Evolutionary conservation across 1,140 invertebrate genomes (phyloP), one percentile per base, ranked within the genome.

Genomic region (Plectus sambesii): DNA sequence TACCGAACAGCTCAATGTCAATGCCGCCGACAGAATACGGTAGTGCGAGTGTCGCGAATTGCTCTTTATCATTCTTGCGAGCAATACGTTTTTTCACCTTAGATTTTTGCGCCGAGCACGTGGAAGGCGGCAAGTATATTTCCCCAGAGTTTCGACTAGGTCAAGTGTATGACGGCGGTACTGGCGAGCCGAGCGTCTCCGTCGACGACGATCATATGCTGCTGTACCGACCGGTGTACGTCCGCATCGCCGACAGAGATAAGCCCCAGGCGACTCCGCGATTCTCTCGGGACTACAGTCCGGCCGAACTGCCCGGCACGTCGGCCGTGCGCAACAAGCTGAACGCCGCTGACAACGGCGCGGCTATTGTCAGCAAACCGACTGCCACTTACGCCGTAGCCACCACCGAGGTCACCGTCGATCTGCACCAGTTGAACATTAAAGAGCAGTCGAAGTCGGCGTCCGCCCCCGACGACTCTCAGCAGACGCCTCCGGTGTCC

Each of bases 81-180:
- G 25, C 12, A 1, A 1, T 22, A 38, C 17, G 1, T 6, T 45
- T 0, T 45, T 12, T 41, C 35, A 6, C 49, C 42, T 36, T 27
- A 61, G 58, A 69, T 29, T 63, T 61, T 24, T 66, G 62, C 44
- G 50, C 53, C 8, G 43, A 66, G 46, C 78, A 82, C 56, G 81
- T 84, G 0, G 83, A 84, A 71, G 84, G 82, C 15, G 83, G 83
- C 0, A 78, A 79, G 64, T 85, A 85, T 71, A 80, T 84, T 25
- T 82, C 82, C 17, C 82, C 82, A 0, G 83, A 85, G 70, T 85
- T 85, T 66, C 77, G 83, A 27, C 64, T 84, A 5, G 83, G 82
- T 2, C 81, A 85, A 69, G 83, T 85, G 2, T 85, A 85, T 66
- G 83, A 85, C 68, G 82, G 82, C n/a, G 37, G n/a, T 33, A 33